A percentile compares a stretch with the other conserved stretches of the same genome.
Evolutionary conservation across 23 tunicate genomes (phyloP).

Genomic region (Aplidium turbinatum): DNA sequence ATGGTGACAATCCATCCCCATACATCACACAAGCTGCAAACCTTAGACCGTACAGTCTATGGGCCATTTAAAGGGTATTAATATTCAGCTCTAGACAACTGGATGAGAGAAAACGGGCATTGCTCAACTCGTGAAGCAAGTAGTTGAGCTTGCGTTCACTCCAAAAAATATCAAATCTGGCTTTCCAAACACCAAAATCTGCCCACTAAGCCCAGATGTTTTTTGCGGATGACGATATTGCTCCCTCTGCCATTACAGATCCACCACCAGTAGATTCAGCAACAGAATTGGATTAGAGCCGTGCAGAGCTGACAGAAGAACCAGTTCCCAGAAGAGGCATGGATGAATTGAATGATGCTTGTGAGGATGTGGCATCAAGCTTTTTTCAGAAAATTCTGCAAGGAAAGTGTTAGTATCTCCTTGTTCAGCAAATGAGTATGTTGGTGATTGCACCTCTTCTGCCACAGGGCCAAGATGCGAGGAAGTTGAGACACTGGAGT

Average conservation of each 20-base stretch:
- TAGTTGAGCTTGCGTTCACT: no score
- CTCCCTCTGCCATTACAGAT: conserved; percentile 30
- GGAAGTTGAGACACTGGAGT: conserved; percentile 20
- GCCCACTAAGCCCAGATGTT: conserved; percentile 26
- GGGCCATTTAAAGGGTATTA: conserved; percentile 9
- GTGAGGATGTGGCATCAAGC: conserved; percentile 8
- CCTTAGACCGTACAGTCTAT: conserved; percentile 33
- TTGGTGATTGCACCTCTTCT: conserved; percentile 28
- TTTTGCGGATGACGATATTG: conserved; percentile 23
- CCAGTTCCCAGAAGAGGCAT: conserved; percentile 2
- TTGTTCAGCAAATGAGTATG: conserved; percentile 18
- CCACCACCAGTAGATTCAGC: conserved; percentile 20
- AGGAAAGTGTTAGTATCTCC: conserved; percentile 18
- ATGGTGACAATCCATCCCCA: conserved; percentile 39
- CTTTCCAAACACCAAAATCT: conserved; percentile 17
- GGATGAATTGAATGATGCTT: conserved; percentile 22
- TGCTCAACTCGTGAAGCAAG: conserved; percentile 23
- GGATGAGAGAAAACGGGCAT: conserved; percentile 38
- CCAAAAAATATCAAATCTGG: no score
- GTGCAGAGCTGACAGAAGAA: conserved; percentile 8
- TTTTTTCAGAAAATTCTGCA: not conserved
- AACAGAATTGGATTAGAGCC: conserved; percentile 10
- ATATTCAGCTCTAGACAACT: conserved; percentile 25
- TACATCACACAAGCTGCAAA: conserved; percentile 37
- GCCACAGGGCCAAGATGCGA: conserved; percentile 7